A percentile compares a stretch with the other conserved stretches of the same genome.
These are phyloP conservation scores for Luperina nickerlii DNA, from an alignment of 2,888 invertebrate genomes.

Conservation along the genomic window DNA sequence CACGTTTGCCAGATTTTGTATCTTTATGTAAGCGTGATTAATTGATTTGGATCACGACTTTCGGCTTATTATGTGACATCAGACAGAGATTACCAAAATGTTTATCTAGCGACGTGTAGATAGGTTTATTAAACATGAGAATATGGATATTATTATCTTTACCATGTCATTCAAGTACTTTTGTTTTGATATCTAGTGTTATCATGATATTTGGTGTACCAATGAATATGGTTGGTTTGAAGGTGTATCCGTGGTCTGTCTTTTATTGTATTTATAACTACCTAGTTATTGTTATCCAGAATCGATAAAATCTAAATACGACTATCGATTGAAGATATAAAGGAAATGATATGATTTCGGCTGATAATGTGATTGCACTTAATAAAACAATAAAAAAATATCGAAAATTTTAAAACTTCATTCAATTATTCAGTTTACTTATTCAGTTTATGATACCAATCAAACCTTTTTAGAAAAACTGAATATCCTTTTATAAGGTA, in stretches of 20 bases:
- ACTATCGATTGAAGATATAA: neutral
- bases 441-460: neutral
- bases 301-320: neutral
- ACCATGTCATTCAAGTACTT: neutral
- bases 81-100: neutral
- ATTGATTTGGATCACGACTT: conserved; percentile 10
- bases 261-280: neutral
- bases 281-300: neutral
- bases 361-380: conserved; percentile 6
- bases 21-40: no score
- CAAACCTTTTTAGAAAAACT: neutral
- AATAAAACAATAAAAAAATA: neutral
- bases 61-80: conserved; percentile 20
- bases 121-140: neutral
- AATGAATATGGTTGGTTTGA: neutral
- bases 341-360: neutral
- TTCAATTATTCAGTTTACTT: neutral
- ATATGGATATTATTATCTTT: neutral
- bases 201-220: neutral
- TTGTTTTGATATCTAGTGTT: neutral
- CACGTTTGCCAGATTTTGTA: neutral
- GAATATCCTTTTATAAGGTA: neutral
- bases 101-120: conserved; percentile 15
- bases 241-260: neutral
- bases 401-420: no score